Percentiles rank a stretch among this genome's conserved stretches.
These are phyloP conservation scores for Cavia porcellus DNA, from an alignment of 2,113 vertebrate genomes.

Conservation along the genomic window DNA sequence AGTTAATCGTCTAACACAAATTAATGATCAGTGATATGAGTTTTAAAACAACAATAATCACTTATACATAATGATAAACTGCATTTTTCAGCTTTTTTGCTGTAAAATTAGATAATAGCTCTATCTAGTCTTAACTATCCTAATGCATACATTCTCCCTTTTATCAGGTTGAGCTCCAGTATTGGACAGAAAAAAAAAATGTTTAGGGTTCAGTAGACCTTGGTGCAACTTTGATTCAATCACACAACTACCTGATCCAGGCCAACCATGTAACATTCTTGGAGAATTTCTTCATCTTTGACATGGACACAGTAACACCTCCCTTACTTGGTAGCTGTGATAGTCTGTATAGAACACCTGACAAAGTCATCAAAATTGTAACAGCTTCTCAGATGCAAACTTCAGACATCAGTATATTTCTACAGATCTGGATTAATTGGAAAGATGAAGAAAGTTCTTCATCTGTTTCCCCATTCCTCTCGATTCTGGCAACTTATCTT, in stretches of 20 bases:
- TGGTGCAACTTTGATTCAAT: neutral
- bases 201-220: neutral
- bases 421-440: neutral
- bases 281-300: neutral
- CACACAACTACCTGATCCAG: neutral
- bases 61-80: neutral
- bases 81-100: neutral
- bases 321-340: neutral
- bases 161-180: neutral
- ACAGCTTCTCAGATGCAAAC: neutral
- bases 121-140: neutral
- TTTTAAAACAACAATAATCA: conserved; percentile 74
- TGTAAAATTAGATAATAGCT: neutral
- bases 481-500: neutral
- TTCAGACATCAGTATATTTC: neutral
- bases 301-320: neutral
- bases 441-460: neutral
- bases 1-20: conserved; percentile 76
- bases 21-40: conserved; percentile 66
- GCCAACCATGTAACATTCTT: neutral
- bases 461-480: neutral
- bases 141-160: neutral
- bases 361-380: neutral
- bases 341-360: neutral
- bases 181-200: neutral